Evolutionary conservation across 2,797 vertebrate genomes (phyloP).

Genomic region (Dermochelys coriacea): DNA sequence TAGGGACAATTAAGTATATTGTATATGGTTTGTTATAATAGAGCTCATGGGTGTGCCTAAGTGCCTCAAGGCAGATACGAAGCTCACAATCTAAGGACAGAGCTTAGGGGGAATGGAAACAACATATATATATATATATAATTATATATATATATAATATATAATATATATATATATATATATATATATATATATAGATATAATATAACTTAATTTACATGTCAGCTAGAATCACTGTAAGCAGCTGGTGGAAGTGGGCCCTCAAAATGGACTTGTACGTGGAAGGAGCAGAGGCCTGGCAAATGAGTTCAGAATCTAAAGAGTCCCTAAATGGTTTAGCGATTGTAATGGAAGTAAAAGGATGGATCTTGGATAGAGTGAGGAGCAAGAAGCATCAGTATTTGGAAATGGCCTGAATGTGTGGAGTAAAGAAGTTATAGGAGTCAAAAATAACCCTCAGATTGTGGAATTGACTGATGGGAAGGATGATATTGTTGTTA

Average conservation of each 20-base stretch:
- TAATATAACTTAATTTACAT: neutral
- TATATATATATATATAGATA: too few species aligned
- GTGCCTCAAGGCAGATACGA: neutral
- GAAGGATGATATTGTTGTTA: neutral
- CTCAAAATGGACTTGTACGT: neutral
- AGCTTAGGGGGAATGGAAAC: neutral
- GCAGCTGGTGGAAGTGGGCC: neutral
- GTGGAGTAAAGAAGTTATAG: conserved; percentile 3
- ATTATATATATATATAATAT: too few species aligned
- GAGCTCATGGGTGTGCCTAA: neutral
- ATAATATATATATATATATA: too few species aligned
- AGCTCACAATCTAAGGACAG: neutral
- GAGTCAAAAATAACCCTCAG: conserved; percentile 23
- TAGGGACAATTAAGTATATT: neutral
- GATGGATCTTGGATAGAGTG: neutral
- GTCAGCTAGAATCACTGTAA: neutral
- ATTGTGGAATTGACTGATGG: neutral
- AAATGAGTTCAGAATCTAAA: neutral
- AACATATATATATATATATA: too few species aligned
- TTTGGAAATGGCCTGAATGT: conserved; percentile 10
- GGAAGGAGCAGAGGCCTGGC: neutral
- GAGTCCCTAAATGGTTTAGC: neutral
- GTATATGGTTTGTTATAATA: neutral
- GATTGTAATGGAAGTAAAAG: neutral
- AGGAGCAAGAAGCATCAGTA: conserved; percentile 6